Conservation (phyloP, 2,797 vertebrate species). For the Sebastes variabilis region DNA sequence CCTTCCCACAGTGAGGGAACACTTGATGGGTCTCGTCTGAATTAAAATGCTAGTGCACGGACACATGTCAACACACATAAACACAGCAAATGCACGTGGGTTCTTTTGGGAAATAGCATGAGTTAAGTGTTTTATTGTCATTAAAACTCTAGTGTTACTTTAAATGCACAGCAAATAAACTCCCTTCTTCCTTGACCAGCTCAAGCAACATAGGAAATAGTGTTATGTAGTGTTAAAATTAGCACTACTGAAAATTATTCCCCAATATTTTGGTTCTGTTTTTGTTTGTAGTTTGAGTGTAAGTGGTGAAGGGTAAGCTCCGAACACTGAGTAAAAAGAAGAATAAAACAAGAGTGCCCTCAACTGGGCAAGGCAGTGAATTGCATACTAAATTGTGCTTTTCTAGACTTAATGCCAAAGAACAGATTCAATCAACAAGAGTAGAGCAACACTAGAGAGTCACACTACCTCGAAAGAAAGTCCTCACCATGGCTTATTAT, state of each 20-base stretch:
- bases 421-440: slow-evolving; percentile 12
- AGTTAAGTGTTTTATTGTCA: slow-evolving; percentile 24
- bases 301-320: neutral
- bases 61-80: slow-evolving; percentile 51
- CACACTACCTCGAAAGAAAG: slow-evolving; percentile 9
- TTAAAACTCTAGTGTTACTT: slow-evolving; percentile 24
- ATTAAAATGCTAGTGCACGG: slow-evolving; percentile 45
- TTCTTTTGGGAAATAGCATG: slow-evolving; percentile 7
- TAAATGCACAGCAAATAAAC: slow-evolving; percentile 45
- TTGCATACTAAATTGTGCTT: slow-evolving; percentile 76
- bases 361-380: slow-evolving; percentile 74
- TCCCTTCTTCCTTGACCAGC: slow-evolving; percentile 12
- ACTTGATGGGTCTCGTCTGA: slow-evolving; percentile 14
- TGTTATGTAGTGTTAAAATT: slow-evolving; percentile 30
- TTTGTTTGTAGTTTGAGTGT: slow-evolving; percentile 19
- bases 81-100: slow-evolving; percentile 47
- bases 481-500: slow-evolving; percentile 25
- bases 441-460: neutral
- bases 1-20: slow-evolving; percentile 26
- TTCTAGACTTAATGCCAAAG: slow-evolving; percentile 23
- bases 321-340: slow-evolving; percentile 14
- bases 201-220: slow-evolving; percentile 12
- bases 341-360: slow-evolving; percentile 64
- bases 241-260: slow-evolving; percentile 1
- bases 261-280: slow-evolving; percentile 28